A percentile compares a stretch with the other conserved stretches of the same genome.
Conservation (phyloP, 2,888 invertebrate genomes). For the Eubasilissa splendida region DNA sequence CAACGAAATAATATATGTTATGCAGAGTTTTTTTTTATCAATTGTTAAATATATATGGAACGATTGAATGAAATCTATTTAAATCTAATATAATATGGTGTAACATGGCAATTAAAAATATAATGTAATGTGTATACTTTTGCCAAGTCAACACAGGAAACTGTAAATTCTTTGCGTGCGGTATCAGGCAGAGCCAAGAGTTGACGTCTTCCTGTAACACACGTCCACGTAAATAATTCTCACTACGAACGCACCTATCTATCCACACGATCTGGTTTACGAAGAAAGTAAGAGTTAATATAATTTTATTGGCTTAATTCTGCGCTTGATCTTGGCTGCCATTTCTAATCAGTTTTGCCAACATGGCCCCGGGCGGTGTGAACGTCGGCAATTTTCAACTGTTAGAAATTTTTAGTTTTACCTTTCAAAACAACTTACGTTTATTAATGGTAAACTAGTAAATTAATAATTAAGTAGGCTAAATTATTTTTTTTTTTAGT, state of each 20-base stretch:
- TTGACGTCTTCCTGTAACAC: background rate
- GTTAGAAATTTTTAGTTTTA: no score
- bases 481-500: no score
- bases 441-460: no score
- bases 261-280: background rate
- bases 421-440: no score
- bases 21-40: no score
- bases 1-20: no score
- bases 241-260: background rate
- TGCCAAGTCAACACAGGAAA: background rate
- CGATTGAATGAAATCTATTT: no score
- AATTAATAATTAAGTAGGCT: no score
- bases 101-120: no score
- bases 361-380: background rate
- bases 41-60: no score
- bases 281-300: constrained; percentile 4
- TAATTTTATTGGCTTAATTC: background rate
- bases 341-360: background rate
- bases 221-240: background rate
- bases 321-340: background rate
- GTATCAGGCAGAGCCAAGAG: constrained; percentile 8
- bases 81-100: no score
- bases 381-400: no score
- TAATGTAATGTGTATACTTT: background rate
- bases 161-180: background rate